Conservation (phyloP, 2,113 vertebrate genomes). For the Oceanites oceanicus region DNA sequence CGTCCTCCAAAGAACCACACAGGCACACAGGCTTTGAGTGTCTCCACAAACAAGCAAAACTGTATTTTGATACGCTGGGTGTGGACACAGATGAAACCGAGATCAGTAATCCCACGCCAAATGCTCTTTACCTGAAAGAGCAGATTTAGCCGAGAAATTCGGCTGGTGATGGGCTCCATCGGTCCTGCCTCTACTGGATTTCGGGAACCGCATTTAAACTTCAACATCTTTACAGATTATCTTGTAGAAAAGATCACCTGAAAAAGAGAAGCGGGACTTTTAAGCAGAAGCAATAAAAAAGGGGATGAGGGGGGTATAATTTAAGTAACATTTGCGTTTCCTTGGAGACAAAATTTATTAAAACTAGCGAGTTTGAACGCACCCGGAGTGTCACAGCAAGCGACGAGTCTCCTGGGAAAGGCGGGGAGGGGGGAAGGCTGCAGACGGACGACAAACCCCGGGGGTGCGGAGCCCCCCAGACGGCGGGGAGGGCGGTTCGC, state of each 20-base stretch:
- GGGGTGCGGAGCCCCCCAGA: neutral
- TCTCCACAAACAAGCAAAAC: neutral
- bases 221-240: conserved; percentile 80
- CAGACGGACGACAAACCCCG: neutral
- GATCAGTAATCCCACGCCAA: too few relatives aligned
- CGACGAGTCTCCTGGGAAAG: accelerated
- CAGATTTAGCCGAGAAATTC: conserved; percentile 84
- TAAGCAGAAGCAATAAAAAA: neutral
- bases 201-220: conserved; percentile 88
- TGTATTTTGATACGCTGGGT: accelerated
- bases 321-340: accelerated
- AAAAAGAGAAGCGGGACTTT: neutral
- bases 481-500: neutral
- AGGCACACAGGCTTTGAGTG: accelerated
- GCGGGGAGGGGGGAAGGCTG: neutral
- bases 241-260: neutral
- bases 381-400: accelerated
- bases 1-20: neutral
- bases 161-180: conserved; percentile 82
- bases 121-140: conserved; percentile 86
- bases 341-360: neutral
- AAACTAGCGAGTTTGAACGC: accelerated
- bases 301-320: accelerated
- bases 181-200: conserved; percentile 52
- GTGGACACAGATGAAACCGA: accelerated